These are phyloP conservation scores for Cryptotermes secundus DNA, from an alignment of 1,140 invertebrate genomes.

Conservation along the genomic window DNA sequence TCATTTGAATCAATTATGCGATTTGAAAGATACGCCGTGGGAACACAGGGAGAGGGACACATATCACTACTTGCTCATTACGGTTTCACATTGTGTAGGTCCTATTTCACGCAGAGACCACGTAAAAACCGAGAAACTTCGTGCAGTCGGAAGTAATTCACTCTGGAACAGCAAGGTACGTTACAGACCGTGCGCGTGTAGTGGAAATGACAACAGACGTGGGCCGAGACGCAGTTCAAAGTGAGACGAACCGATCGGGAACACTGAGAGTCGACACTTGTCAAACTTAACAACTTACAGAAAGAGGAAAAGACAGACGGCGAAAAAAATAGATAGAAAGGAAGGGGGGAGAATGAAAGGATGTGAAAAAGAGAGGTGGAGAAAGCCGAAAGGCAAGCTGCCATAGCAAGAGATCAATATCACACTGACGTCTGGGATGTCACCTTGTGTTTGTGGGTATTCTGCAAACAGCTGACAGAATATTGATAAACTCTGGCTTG, in stretches of 20 bases:
- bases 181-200: no score
- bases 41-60: no score
- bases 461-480: not conserved
- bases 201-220: not conserved
- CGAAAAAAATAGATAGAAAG: not conserved
- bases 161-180: no score
- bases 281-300: slow-evolving; percentile 23
- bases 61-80: no score
- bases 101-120: no score
- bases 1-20: no score
- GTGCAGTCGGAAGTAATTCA: no score
- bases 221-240: not conserved
- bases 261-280: not conserved
- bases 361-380: not conserved
- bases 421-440: not conserved
- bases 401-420: not conserved
- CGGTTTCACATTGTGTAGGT: no score
- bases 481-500: not conserved
- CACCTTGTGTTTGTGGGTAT: not conserved
- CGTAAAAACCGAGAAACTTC: no score
- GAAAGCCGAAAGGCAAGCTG: not conserved
- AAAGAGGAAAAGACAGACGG: not conserved
- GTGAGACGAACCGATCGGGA: not conserved
- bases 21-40: no score
- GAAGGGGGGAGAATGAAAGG: not conserved